These are phyloP conservation scores for Drosophila kohkoa DNA, from an alignment of 1,140 invertebrate species.

Conservation along the genomic window DNA sequence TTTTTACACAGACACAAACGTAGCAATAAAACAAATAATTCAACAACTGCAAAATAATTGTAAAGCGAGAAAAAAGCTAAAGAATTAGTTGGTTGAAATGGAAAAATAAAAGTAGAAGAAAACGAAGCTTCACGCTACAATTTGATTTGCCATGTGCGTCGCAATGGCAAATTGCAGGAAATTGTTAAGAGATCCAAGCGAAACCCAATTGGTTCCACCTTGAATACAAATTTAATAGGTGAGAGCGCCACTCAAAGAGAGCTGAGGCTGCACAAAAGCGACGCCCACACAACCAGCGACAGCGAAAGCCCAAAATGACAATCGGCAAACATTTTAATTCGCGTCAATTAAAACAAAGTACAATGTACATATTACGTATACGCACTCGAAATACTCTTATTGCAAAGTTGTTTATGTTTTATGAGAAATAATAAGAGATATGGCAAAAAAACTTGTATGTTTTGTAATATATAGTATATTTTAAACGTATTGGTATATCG, in stretches of 20 bases:
- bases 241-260: constrained; percentile 16
- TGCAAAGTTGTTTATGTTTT: too few relatives aligned
- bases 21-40: constrained; percentile 9
- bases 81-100: constrained; percentile 2
- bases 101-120: not conserved
- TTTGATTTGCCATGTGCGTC: constrained; percentile 51
- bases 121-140: constrained; percentile 37
- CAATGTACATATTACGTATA: too few relatives aligned
- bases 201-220: constrained; percentile 68
- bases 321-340: constrained; percentile 69
- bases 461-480: too few relatives aligned
- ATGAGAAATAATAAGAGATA: too few relatives aligned
- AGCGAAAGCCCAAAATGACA: constrained; percentile 12
- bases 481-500: too few relatives aligned
- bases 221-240: constrained; percentile 64
- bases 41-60: constrained; percentile 8
- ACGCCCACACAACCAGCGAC: constrained; percentile 22
- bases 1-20: constrained; percentile 5
- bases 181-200: constrained; percentile 55
- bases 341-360: constrained; percentile 55
- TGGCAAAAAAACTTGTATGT: too few relatives aligned
- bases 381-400: too few relatives aligned
- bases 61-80: constrained; percentile 1
- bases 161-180: constrained; percentile 71
- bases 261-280: not conserved